Evolutionary conservation across 1,140 invertebrate genomes (phyloP).

Genomic region (Anastrepha ludens): DNA sequence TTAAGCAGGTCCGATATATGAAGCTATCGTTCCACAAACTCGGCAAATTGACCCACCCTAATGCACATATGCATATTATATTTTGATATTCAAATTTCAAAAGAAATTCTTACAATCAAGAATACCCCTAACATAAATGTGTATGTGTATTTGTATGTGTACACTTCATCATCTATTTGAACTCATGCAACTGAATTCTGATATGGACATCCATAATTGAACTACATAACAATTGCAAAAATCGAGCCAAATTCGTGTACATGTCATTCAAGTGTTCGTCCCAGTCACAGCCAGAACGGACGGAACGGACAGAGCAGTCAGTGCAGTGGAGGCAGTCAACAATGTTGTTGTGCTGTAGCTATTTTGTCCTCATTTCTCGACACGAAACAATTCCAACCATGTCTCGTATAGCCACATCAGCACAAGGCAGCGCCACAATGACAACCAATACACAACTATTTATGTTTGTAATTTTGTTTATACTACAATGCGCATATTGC

Average conservation of each 20-base stretch:
- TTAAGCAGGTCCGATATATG: not conserved
- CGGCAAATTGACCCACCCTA: not conserved
- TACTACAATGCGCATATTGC: not conserved
- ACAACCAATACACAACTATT: not conserved
- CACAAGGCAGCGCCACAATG: constrained; percentile 19
- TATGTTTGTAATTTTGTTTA: not conserved
- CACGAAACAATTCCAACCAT: constrained; percentile 49
- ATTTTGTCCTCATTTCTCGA: constrained; percentile 42
- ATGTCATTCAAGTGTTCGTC: constrained; percentile 48
- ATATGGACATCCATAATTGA: constrained; percentile 47
- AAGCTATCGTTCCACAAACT: not conserved
- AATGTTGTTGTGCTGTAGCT: not conserved
- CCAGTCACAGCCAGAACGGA: not conserved
- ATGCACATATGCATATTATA: not conserved
- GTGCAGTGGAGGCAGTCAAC: not conserved
- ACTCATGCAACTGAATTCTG: constrained; percentile 4
- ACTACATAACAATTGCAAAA: constrained; percentile 52
- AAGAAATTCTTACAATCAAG: not conserved
- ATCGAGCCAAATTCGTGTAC: constrained; percentile 50
- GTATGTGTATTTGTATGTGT: not conserved
- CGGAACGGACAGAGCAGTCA: not conserved
- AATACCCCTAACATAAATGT: not conserved
- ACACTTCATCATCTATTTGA: constrained; percentile 6
- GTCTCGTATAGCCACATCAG: constrained; percentile 42
- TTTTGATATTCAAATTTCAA: too few relatives aligned